Base-by-base conservation (phyloP, 2,113 vertebrate genomes). In the Sitta europaea region DNA sequence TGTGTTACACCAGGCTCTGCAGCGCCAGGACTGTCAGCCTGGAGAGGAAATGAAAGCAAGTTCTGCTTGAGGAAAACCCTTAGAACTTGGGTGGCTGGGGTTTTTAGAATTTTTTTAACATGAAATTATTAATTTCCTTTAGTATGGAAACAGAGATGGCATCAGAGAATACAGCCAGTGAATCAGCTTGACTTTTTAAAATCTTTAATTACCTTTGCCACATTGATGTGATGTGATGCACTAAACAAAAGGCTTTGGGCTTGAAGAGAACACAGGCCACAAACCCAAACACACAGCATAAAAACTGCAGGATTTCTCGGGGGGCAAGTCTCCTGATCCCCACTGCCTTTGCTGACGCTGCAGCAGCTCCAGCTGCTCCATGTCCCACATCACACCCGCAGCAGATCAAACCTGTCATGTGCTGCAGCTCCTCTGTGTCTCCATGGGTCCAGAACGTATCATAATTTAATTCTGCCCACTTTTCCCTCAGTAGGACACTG, bases 1-100 rank as follows among this genome's bases (percentile, higher is more conserved):
- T 86, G 73, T 8, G 1, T 91, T 76, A 87, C 79, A 51, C 42
- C 58, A 45, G 40, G 54, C 47, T 78, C 50, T 19, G 6, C 36
- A 78, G 70, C 43, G 61, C 61, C 54, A 81, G 82, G 61, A 38
- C 55, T 12, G 4, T 0, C 31, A 67, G 53, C 66, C 50, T 76
- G 68, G 53, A 62, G 53, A 90, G 74, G 88, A 97, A 93, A 96
- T 79, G 73, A 96, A 85, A 88, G 67, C 36, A 59, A 93, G 63
- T 78, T 91, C 57, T 87, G 61, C 94, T 71, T 83, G 78, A 89
- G 79, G 59, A 50, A 78, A 62, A 84, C 88, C 77, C 91, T 71
- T 92, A 45, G 45, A 74, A 42, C 40, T 50, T 73, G 57, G 31
- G 78, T 78, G 78, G 66, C 45, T n/a, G n/a, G n/a, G n/a, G n/a